Evolutionary conservation across 2,797 vertebrate species (phyloP).

Genomic region (Cheirogaleus major): DNA sequence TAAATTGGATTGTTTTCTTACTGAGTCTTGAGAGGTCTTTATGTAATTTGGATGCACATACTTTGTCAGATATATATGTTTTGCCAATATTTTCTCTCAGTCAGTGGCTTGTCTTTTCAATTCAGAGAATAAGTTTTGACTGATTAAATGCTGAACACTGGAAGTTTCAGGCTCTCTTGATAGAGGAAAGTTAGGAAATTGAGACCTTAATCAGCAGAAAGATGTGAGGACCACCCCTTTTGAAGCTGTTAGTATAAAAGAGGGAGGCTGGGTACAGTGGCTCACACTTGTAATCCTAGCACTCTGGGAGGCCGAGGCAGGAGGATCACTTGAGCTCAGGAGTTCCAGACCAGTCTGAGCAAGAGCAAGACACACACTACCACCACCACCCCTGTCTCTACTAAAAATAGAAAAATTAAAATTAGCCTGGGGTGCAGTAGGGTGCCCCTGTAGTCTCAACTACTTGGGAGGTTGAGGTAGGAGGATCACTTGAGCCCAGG

Average conservation of each 20-base stretch:
- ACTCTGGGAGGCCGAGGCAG: no score
- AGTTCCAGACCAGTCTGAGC: no score
- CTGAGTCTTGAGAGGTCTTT: conserved; percentile 40
- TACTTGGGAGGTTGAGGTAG: no score
- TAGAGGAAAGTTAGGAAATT: conserved; percentile 56
- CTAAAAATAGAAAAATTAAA: no score
- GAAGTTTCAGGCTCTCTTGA: conserved; percentile 32
- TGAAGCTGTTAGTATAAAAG: conserved; percentile 63
- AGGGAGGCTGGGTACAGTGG: not conserved
- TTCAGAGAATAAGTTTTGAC: conserved; percentile 57
- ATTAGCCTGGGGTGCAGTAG: no score
- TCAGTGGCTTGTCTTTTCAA: conserved; percentile 45
- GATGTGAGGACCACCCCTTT: conserved; percentile 47
- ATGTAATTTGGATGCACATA: conserved; percentile 17
- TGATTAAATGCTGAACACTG: conserved; percentile 56
- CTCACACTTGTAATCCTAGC: no score
- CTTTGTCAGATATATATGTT: conserved; percentile 24
- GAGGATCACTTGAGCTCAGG: no score
- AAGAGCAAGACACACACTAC: no score
- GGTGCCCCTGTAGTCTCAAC: no score
- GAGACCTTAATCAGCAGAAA: conserved; percentile 65
- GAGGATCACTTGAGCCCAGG: no score
- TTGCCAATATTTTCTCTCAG: conserved; percentile 49
- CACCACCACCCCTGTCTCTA: no score
- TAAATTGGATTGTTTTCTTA: not conserved